Base-by-base conservation (phyloP, 1,140 invertebrate genomes). In the Bombus cullumanus region DNA sequence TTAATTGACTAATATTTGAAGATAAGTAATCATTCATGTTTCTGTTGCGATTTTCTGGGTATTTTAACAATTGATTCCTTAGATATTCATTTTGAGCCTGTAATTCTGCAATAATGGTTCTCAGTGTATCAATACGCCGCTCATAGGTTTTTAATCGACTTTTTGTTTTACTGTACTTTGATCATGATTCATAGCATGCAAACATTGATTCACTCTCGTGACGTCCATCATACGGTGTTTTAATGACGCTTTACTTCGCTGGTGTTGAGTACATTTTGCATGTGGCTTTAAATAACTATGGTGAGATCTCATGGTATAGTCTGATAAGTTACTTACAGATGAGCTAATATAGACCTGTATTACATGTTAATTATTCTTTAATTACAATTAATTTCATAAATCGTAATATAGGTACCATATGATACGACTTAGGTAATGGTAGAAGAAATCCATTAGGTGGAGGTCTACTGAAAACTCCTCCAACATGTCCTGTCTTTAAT, bases 391-490 rank as follows among this genome's bases (percentile, higher is more conserved):
- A 8, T 73, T 82, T 79, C 5, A 57, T 18, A 69, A 86, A 80
- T 69, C 5, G n/a, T 43, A 78, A 64, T 81, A 71, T 84, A 79
- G 62, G 12, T 89, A 90, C 91, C 86, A 43, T 82, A 71, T 87
- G 81, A 85, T 87, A 83, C 12, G 72, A 79, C 83, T 81, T 88
- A 72, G 85, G 62, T 25, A 91, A 81, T 66, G 89, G 86, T 53
- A 74, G 57, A n/a, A 94, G 85, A 37, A 76, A 41, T 57, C 89
- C 91, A 69, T 83, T 87, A 5, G 92, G 91, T 5, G 95, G 95
- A 69, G 89, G 81, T 80, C 85, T 90, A 34, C 80, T 93, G 43
- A 95, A 95, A 34, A 95, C 90, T n/a, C 90, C 89, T 66, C 74
- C 89, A 3, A 95, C 41, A 59, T 85, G 86, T 31, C 93, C 93